These are phyloP conservation scores for Hydractinia symbiolongicarpus DNA, from an alignment of 30 jellyfish, hydroid and myxozoan genomes.

Conservation along the genomic window DNA sequence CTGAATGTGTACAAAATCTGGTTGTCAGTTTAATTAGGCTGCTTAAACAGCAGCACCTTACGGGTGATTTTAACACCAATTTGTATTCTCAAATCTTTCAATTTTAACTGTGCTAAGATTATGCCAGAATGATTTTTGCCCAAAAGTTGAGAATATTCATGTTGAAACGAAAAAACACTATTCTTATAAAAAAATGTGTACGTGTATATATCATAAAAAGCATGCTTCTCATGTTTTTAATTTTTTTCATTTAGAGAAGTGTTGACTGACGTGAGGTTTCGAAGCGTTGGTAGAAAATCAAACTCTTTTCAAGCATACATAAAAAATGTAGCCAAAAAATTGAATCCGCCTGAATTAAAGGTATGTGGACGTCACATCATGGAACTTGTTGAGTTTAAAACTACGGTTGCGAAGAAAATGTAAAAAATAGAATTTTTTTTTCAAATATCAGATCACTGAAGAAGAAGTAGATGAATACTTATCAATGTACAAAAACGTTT, in stretches of 20 bases:
- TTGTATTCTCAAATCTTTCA: too few species aligned
- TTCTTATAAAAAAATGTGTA: too few species aligned
- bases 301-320: background rate
- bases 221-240: background rate
- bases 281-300: conserved; percentile 12
- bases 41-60: too few species aligned
- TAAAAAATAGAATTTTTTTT: background rate
- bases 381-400: background rate
- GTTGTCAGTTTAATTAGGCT: too few species aligned
- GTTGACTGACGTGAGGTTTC: conserved; percentile 7
- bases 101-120: too few species aligned
- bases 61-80: too few species aligned
- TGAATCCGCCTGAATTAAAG: background rate
- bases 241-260: background rate
- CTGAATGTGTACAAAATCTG: too few species aligned
- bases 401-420: background rate
- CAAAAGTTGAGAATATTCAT: too few species aligned
- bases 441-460: conserved; percentile 4
- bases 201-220: too few species aligned
- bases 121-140: too few species aligned
- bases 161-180: too few species aligned
- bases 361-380: too few species aligned
- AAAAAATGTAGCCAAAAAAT: background rate
- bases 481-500: background rate
- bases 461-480: conserved; percentile 7